These are phyloP conservation scores for Nerophis lumbriciformis DNA, from an alignment of 2,113 vertebrate species.

Conservation along the genomic window DNA sequence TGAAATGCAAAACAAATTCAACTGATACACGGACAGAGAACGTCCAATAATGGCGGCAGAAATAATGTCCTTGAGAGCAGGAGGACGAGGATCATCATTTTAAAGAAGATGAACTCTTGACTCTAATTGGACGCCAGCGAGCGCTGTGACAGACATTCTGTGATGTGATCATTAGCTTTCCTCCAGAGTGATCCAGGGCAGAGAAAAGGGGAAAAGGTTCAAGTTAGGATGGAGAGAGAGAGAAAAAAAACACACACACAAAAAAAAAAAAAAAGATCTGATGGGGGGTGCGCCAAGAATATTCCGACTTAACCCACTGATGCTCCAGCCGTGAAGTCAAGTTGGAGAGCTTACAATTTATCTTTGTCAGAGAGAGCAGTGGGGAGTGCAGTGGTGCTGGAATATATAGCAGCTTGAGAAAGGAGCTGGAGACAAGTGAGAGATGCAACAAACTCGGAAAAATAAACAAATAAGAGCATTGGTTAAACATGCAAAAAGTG, in stretches of 20 bases:
- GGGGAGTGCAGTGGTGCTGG: slow-evolving; percentile 20
- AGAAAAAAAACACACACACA: neutral
- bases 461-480: neutral
- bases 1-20: neutral
- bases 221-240: slow-evolving; percentile 4
- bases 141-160: slow-evolving; percentile 32
- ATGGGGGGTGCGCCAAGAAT: slow-evolving; percentile 30
- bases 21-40: slow-evolving; percentile 9
- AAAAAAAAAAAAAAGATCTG: neutral
- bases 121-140: slow-evolving; percentile 54
- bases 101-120: slow-evolving; percentile 46
- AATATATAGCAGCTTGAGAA: slow-evolving; percentile 30
- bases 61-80: slow-evolving; percentile 27
- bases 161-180: slow-evolving; percentile 53
- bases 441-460: neutral
- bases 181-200: slow-evolving; percentile 23
- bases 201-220: slow-evolving; percentile 1
- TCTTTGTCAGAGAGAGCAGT: slow-evolving; percentile 45
- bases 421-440: slow-evolving; percentile 3
- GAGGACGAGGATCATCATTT: slow-evolving; percentile 43
- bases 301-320: slow-evolving; percentile 29
- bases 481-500: neutral
- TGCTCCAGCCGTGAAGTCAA: slow-evolving; percentile 14
- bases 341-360: slow-evolving; percentile 28
- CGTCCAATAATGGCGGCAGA: slow-evolving; percentile 37